phyloP scores from a whole-genome alignment of 2,888 invertebrate genomes.

The Cryptocephalus primarius region DNA sequence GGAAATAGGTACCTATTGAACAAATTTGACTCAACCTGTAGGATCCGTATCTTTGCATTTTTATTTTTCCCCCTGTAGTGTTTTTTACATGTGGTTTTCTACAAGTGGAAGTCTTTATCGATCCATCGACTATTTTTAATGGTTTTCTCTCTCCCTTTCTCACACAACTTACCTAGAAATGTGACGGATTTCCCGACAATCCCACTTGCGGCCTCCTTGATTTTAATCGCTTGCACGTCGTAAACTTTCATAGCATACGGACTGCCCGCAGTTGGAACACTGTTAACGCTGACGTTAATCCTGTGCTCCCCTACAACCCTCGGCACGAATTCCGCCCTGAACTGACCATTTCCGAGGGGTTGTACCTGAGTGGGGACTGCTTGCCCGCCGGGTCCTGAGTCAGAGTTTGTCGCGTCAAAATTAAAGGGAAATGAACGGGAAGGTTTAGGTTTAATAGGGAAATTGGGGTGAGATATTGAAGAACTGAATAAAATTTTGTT shows the following conservation, averaged over 20 bases:
- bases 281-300: constrained; percentile 75
- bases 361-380: constrained; percentile 83
- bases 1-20: no score
- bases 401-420: not conserved
- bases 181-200: constrained; percentile 85
- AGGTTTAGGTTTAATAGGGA: no score
- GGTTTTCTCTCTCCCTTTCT: no score
- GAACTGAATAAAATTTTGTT: no score
- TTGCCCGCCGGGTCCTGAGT: constrained; percentile 79
- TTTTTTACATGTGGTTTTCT: no score
- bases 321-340: constrained; percentile 86
- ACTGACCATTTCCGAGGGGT: constrained; percentile 69
- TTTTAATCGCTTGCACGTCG: constrained; percentile 87
- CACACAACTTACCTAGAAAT: constrained; percentile 57
- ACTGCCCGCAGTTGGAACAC: constrained; percentile 76
- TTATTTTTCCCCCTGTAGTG: no score
- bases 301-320: constrained; percentile 85
- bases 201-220: constrained; percentile 80
- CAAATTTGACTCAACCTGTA: no score
- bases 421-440: no score
- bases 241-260: constrained; percentile 94
- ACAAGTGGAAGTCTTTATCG: no score
- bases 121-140: no score
- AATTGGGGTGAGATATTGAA: no score
- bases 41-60: no score